phyloP scores from a whole-genome alignment of 1,140 invertebrate genomes.

The Scaptomyza montana region DNA sequence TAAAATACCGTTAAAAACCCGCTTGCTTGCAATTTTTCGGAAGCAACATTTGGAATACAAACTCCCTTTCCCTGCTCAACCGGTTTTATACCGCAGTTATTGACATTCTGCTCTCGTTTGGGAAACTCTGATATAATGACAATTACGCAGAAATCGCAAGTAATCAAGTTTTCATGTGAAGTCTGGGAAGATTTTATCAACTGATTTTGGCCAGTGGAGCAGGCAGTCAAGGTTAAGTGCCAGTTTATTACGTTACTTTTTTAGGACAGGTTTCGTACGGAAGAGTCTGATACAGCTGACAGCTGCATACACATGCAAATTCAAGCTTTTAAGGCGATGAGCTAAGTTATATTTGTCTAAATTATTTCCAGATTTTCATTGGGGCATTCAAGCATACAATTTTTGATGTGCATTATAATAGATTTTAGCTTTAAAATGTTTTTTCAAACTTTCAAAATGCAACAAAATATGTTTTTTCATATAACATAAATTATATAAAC shows the following conservation, averaged over 20 bases:
- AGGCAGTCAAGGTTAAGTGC: conserved; percentile 54
- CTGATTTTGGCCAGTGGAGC: conserved; percentile 54
- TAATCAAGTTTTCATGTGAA: conserved; percentile 21
- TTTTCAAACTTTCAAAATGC: not conserved
- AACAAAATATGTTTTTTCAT: too few species aligned
- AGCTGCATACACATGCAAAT: not conserved
- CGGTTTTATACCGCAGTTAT: conserved; percentile 25
- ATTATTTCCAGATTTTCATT: conserved; percentile 2
- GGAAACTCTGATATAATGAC: conserved; percentile 41
- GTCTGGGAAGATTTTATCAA: conserved; percentile 13
- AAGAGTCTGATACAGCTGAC: conserved; percentile 16
- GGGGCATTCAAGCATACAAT: not conserved
- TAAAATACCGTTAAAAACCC: conserved; percentile 3
- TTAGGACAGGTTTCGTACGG: conserved; percentile 52
- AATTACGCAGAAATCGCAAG: conserved; percentile 61
- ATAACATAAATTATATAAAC: too few species aligned
- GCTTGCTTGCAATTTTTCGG: conserved; percentile 46
- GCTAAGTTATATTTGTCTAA: conserved; percentile 1
- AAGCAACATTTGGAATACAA: conserved; percentile 25
- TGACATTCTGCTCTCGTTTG: conserved; percentile 31
- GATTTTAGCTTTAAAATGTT: conserved; percentile 2
- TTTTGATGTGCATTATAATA: not conserved
- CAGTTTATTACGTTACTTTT: conserved; percentile 26
- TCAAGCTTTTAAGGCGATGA: not conserved
- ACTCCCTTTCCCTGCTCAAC: conserved; percentile 47